Percentiles rank a stretch among this genome's conserved stretches.
Evolutionary conservation across 2,797 vertebrate genomes (phyloP).

Genomic region (Malurus leucopterus): DNA sequence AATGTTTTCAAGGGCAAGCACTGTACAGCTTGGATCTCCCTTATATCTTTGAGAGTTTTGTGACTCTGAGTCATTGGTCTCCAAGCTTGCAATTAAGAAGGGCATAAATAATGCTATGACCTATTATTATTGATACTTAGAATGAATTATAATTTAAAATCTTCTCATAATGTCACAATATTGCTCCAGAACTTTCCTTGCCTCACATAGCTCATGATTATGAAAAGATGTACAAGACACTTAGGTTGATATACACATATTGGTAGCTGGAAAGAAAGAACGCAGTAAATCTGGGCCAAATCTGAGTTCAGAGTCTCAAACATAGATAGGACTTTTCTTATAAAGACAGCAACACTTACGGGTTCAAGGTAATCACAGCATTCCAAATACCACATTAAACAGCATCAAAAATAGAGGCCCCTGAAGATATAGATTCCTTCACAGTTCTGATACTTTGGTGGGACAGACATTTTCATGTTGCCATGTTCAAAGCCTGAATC

Average conservation of each 20-base stretch:
- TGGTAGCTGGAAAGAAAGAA: neutral
- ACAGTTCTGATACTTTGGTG: neutral
- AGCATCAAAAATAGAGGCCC: neutral
- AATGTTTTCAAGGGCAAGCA: slow-evolving; percentile 16
- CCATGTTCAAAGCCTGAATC: neutral
- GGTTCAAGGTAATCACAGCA: neutral
- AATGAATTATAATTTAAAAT: neutral
- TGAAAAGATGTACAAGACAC: neutral
- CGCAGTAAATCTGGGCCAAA: neutral
- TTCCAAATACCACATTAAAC: neutral
- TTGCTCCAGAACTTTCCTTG: neutral
- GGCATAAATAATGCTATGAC: neutral
- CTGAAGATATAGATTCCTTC: neutral
- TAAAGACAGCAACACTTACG: neutral
- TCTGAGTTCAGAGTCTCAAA: neutral
- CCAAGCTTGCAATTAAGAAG: neutral
- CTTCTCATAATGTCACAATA: neutral
- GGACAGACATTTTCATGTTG: neutral
- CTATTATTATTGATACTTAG: neutral
- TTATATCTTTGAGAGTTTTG: neutral
- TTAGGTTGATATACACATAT: neutral
- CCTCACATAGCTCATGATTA: neutral
- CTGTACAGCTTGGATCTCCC: neutral
- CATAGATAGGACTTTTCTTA: neutral
- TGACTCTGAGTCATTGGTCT: neutral